Evolutionary conservation across 2,113 vertebrate genomes (phyloP).

Genomic region (Megaceryle torquata): DNA sequence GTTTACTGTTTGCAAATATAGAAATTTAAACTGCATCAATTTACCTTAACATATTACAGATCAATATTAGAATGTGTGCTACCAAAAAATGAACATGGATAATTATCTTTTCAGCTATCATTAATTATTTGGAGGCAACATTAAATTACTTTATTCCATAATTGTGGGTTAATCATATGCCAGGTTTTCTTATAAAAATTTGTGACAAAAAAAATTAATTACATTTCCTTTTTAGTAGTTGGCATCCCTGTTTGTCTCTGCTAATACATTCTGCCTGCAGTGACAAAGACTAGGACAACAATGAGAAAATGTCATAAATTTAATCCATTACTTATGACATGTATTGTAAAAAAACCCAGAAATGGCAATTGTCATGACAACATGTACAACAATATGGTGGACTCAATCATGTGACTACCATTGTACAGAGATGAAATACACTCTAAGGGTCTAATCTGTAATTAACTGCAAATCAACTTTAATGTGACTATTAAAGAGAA

Average conservation of each 20-base stretch:
- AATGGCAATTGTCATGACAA: background rate
- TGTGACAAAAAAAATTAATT: background rate
- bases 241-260: background rate
- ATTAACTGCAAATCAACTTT: background rate
- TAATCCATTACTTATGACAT: background rate
- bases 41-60: background rate
- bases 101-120: background rate
- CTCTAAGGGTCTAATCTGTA: background rate
- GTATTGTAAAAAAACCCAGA: background rate
- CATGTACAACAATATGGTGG: background rate
- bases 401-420: background rate
- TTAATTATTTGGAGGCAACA: background rate
- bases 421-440: background rate
- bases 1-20: background rate
- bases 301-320: background rate
- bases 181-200: background rate
- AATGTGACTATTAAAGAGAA: background rate
- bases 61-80: background rate
- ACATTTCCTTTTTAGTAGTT: background rate
- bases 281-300: background rate
- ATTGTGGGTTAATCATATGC: background rate
- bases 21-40: background rate
- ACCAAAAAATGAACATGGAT: background rate
- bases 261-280: background rate
- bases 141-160: background rate